Evolutionary conservation across 1,140 invertebrate species (phyloP).

Genomic region (Drosophila jambulina): DNA sequence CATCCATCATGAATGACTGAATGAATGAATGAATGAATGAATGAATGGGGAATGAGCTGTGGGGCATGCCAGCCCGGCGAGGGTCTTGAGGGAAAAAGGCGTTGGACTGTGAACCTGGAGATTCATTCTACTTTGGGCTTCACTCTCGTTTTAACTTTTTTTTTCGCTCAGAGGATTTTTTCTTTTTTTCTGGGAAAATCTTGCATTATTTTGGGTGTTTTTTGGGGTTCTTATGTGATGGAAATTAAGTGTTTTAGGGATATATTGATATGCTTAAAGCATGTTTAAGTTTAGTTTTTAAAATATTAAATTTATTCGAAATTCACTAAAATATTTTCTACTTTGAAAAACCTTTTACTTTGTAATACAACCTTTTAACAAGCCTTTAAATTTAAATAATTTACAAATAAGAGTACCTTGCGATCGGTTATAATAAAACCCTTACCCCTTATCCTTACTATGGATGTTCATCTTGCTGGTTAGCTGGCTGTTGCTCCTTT

Average conservation of each 20-base stretch:
- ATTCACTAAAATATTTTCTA: too few relatives aligned
- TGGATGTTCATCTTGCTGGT: slow-evolving; percentile 25
- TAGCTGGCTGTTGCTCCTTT: slow-evolving; percentile 17
- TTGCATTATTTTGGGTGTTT: not conserved
- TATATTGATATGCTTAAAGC: not conserved
- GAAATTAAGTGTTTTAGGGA: not conserved
- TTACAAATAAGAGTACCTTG: not conserved
- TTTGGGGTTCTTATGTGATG: not conserved
- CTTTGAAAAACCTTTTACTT: too few relatives aligned
- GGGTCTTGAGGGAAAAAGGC: slow-evolving; percentile 46
- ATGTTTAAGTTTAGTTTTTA: too few relatives aligned
- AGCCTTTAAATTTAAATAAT: not conserved
- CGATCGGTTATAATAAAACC: not conserved
- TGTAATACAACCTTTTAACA: not conserved
- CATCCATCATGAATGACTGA: slow-evolving; percentile 77
- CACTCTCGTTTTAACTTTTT: slow-evolving; percentile 13
- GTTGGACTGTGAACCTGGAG: slow-evolving; percentile 78
- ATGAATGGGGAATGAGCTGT: slow-evolving; percentile 13
- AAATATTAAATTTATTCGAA: too few relatives aligned
- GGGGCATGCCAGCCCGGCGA: not conserved
- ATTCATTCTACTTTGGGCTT: slow-evolving; percentile 16
- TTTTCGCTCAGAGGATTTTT: not conserved
- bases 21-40: slow-evolving; percentile 30
- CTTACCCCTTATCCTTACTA: slow-evolving; percentile 5
- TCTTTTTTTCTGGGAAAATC: not conserved